Conservation (phyloP, 2,113 vertebrate genomes). For the Cochlearius cochlearius region DNA sequence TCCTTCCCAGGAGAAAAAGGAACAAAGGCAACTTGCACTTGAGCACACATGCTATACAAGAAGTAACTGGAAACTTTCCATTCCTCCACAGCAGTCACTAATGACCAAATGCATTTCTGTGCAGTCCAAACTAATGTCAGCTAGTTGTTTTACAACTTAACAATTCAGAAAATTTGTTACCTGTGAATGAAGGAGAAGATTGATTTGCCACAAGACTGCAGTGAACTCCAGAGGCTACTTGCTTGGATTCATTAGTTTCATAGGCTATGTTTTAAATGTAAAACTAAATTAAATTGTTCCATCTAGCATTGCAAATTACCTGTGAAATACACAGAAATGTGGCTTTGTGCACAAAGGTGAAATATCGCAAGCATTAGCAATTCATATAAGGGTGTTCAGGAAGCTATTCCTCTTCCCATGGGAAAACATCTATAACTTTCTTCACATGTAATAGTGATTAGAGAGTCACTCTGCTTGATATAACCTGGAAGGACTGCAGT, state of each 20-base stretch:
- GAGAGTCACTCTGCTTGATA: accelerated
- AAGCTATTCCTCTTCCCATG: background rate
- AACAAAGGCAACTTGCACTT: background rate
- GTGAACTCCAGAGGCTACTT: background rate
- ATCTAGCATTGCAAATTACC: background rate
- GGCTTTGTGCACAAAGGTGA: background rate
- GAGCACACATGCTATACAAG: background rate
- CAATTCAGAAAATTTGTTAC: background rate
- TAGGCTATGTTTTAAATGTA: background rate
- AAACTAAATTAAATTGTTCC: background rate
- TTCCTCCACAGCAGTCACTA: background rate
- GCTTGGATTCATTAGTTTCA: background rate
- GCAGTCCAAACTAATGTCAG: background rate
- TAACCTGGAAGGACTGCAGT: background rate
- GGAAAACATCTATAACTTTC: background rate
- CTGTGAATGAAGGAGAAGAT: background rate
- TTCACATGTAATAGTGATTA: accelerated
- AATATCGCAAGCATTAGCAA: accelerated
- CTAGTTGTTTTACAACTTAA: background rate
- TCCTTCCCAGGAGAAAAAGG: background rate
- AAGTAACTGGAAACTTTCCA: background rate
- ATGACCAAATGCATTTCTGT: background rate
- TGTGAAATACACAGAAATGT: background rate
- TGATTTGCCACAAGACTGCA: background rate
- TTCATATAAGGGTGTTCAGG: background rate